Conservation (phyloP, 1,140 invertebrate genomes). For the Cataglyphis hispanica region DNA sequence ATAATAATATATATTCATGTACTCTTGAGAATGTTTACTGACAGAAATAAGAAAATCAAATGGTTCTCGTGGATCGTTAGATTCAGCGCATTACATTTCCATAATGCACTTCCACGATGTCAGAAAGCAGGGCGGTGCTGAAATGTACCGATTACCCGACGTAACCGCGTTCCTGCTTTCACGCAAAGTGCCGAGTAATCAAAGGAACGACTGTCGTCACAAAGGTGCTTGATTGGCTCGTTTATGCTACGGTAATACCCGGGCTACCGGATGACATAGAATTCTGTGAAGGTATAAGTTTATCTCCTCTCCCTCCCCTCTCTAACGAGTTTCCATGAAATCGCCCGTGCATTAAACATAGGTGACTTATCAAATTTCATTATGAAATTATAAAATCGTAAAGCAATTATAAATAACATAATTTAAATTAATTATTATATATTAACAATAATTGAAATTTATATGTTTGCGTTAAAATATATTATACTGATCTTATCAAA, state of each 20-base stretch:
- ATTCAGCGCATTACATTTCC: not conserved
- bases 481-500: constrained; percentile 14
- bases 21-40: not conserved
- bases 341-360: not conserved
- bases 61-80: not conserved
- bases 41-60: not conserved
- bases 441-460: not conserved
- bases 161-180: constrained; percentile 71
- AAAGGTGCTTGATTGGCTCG: constrained; percentile 84
- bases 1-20: not conserved
- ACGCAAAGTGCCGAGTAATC: constrained; percentile 80
- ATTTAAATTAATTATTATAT: no score
- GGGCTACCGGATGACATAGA: constrained; percentile 60
- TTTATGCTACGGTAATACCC: constrained; percentile 79
- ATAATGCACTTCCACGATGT: constrained; percentile 6
- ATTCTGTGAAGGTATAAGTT: constrained; percentile 26
- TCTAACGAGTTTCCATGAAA: constrained; percentile 62
- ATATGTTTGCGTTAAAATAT: not conserved
- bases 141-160: constrained; percentile 67
- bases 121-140: constrained; percentile 16
- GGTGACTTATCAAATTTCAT: not conserved
- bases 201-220: constrained; percentile 81
- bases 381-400: not conserved
- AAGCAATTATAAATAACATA: not conserved
- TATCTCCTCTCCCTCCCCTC: not conserved